A percentile compares a stretch with the other conserved stretches of the same genome.
Conservation (phyloP, 2,113 vertebrate species). For the Aegithalos caudatus region DNA sequence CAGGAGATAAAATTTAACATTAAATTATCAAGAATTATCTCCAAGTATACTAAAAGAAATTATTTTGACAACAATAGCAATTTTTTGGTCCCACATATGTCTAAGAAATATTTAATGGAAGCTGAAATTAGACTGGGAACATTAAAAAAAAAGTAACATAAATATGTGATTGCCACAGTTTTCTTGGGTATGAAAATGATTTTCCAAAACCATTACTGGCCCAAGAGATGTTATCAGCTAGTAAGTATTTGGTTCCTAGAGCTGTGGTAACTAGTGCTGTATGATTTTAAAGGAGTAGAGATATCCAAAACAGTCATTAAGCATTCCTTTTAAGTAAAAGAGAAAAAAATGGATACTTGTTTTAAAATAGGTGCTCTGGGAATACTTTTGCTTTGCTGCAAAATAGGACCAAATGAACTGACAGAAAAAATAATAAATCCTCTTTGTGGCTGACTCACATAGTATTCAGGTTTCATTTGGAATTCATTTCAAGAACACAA, state of each 20-base stretch:
- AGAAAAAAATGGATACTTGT: neutral
- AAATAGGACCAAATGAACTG: neutral
- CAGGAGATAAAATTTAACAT: neutral
- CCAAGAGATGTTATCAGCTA: neutral
- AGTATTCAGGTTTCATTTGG: neutral
- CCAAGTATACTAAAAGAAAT: neutral
- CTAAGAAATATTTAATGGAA: neutral
- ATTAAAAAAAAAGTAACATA: neutral
- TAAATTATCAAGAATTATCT: neutral
- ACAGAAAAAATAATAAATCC: neutral
- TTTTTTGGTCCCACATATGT: neutral
- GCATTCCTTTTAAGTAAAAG: neutral
- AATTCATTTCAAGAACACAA: neutral
- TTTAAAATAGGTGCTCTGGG: neutral
- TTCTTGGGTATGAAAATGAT: neutral
- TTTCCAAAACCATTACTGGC: neutral
- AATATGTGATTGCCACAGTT: neutral
- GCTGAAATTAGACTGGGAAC: neutral
- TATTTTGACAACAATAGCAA: neutral
- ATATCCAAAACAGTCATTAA: neutral
- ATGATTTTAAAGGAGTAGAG: neutral
- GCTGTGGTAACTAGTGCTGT: neutral
- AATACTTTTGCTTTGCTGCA: neutral
- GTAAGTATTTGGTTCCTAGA: neutral
- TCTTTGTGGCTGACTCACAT: neutral